These are phyloP conservation scores for Drosophila nigrodunni DNA, from an alignment of 1,140 invertebrate species.

Conservation along the genomic window DNA sequence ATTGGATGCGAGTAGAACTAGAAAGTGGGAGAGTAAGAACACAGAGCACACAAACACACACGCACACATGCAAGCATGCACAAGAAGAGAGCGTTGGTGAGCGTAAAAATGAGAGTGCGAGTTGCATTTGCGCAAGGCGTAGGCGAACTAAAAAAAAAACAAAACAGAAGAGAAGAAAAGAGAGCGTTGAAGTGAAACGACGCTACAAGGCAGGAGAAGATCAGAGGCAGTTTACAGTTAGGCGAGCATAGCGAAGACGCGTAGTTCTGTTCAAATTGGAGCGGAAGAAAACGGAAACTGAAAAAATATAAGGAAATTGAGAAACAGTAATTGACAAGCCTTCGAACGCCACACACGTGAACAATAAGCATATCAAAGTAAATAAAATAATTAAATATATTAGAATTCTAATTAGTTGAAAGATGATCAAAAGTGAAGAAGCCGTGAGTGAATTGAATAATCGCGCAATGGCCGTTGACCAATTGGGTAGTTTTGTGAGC, in stretches of 20 bases:
- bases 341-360: conserved; percentile 8
- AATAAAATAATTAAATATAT: background rate
- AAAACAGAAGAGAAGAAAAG: background rate
- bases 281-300: conserved; percentile 24
- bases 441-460: conserved; percentile 57
- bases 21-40: conserved; percentile 5
- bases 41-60: background rate
- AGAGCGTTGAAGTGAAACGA: conserved; percentile 46
- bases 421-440: conserved; percentile 83
- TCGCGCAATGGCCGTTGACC: conserved; percentile 59
- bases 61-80: background rate
- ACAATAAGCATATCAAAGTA: conserved; percentile 4
- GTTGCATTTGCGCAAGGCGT: conserved; percentile 55
- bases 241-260: conserved; percentile 66
- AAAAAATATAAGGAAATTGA: conserved; percentile 6
- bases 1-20: conserved; percentile 32
- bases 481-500: conserved; percentile 49
- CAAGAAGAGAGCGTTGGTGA: background rate
- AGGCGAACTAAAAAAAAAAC: conserved; percentile 74
- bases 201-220: conserved; percentile 30
- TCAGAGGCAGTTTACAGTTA: conserved; percentile 57
- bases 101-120: conserved; percentile 6
- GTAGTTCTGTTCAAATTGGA: conserved; percentile 43
- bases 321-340: conserved; percentile 3
- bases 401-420: conserved; percentile 13